Conservation (phyloP, 2,888 invertebrate species). For the Palloptera scutellata region DNA sequence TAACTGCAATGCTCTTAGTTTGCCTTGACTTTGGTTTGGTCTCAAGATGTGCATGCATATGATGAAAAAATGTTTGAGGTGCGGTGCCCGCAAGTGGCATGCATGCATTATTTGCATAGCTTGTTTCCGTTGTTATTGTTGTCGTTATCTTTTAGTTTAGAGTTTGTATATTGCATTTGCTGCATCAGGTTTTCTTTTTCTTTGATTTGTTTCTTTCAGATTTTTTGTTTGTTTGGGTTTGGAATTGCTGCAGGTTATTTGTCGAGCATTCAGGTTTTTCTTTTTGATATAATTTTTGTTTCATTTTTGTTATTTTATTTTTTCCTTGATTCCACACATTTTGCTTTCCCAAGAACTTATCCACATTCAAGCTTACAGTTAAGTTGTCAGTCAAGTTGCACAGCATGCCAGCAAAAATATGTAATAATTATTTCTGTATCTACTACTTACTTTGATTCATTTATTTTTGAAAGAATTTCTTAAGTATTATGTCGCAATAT, state of each 20-base stretch:
- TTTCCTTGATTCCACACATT: background rate
- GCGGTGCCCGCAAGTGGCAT: constrained; percentile 12
- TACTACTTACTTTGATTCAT: no score
- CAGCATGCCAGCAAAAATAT: background rate
- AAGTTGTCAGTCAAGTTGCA: constrained; percentile 21
- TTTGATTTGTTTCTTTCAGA: background rate
- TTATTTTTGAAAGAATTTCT: no score
- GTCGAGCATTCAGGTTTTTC: constrained; percentile 16
- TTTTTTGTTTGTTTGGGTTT: background rate
- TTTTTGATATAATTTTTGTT: background rate
- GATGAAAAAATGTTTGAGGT: constrained; percentile 1
- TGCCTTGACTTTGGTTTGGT: constrained; percentile 16
- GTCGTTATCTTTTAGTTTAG: background rate
- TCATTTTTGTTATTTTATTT: background rate
- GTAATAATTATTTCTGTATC: no score
- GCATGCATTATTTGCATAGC: constrained; percentile 15
- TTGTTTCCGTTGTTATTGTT: background rate
- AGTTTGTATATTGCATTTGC: background rate
- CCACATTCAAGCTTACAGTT: background rate
- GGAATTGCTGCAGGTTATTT: constrained; percentile 4
- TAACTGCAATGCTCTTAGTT: background rate
- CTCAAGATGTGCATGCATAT: background rate
- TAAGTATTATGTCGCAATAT: no score
- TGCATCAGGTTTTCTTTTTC: constrained; percentile 1
- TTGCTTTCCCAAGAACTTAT: background rate